Evolutionary conservation across 2,888 invertebrate genomes (phyloP), one percentile per base, ranked within the genome.

Genomic region (Cephus runcator): DNA sequence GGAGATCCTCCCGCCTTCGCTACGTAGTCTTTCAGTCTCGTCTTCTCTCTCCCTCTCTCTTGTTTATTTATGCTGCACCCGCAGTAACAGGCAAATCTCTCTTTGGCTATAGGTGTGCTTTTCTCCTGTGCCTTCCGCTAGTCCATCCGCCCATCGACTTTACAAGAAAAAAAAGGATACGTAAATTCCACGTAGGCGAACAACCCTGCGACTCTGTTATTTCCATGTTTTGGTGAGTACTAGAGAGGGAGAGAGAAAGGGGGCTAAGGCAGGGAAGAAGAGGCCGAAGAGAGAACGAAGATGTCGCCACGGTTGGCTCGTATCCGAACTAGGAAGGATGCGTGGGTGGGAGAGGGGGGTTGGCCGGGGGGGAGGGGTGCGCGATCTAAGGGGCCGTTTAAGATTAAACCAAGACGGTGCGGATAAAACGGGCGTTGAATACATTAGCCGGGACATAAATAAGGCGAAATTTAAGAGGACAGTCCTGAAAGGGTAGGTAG

Each of bases 381-480:
- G 74, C 74, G 74, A 35, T 78, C 74, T 23, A 34, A 69, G 30
- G 30, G 77, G 40, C 84, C 87, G 83, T 85, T 86, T 85, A 85
- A 85, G 87, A 87, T 87, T 87, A 87, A 86, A 85, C 86, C 83
- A 85, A 86, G 85, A 83, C 82, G 81, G 83, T 68, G 83, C 82
- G 86, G 87, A 87, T 87, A 87, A 87, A 87, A 84, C 87, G 84
- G 86, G 87, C 86, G 87, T 85, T 87, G 87, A 87, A 87, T 87
- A 86, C 85, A 87, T 87, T 87, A 87, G 86, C 83, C 82, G 76
- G 80, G 81, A 83, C 85, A 89, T 89, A 90, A 90, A 90, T 91
- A 91, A 90, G 87, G 86, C 88, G 88, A 90, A 91, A 91, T 91
- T 91, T 91, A 91, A 90, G 90, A 89, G 89, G 85, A 88, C 34